Base-by-base conservation (phyloP, 92 coral and sea anemone genomes). In the Actinernus sp. region DNA sequence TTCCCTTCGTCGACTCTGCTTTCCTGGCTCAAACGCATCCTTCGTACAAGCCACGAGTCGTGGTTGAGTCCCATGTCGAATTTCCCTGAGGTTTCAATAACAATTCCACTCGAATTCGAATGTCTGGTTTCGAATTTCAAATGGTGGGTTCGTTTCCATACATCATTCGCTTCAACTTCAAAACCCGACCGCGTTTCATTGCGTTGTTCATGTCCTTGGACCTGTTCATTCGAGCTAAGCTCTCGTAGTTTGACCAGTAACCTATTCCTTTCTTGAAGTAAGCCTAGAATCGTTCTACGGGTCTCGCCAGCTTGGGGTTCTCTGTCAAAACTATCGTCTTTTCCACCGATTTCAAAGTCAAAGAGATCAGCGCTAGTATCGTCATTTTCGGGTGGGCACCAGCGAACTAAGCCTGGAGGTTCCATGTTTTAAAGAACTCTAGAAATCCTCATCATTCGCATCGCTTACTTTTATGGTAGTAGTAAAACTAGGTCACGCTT, bases 261-360 rank as follows among this genome's bases (percentile, higher is more conserved):
- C 49, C 74, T 45, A 49, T 79, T 73, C 28, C 86, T 73, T 22
- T 85, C 88, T 13, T 40, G 81, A 12, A 76, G 61, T 63, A 84
- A 65, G 57, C 44, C 67, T 14, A 79, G 28, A 26, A 84, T 52
- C 13, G 46, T 49, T 33, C 73, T 33, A 54, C 73, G 36, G 4
- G 56, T 84, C n/a, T 84, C 88, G 32, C 79, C 81, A 18, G 36
- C 65, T 27, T 53, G 79, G 1, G 52, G 75, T 18, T 41, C 75
- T 23, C 31, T 56, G 23, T 73, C 76, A 39, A 56, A 50, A 18
- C 71, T 63, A 32, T 65, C 81, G 27, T 49, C 70, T 58, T 57
- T 70, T 30, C 73, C 62, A 16, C 76, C 88, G 51, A 81, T 37
- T 45, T 73, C 82, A 43, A 77, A 81, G 31, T 73, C 76, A 24